Evolutionary conservation across 2,797 vertebrate genomes (phyloP), one percentile per base, ranked within the genome.

Genomic region (Myoxocephalus aenaeus): DNA sequence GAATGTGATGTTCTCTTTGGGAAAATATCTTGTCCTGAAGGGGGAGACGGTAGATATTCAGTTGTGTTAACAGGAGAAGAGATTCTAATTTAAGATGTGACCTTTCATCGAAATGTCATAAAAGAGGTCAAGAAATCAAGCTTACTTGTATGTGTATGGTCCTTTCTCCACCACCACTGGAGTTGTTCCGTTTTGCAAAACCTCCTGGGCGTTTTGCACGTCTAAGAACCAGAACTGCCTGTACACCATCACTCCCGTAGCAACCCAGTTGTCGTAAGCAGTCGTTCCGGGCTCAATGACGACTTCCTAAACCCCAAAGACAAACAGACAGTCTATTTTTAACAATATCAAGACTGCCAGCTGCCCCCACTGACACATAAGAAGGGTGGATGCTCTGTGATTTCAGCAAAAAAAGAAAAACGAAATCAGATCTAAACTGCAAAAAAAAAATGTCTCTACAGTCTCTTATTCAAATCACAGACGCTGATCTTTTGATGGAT

Each of bases 161-260:
- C 98, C 98, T 88, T 75, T 96, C 91, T 99, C 95, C 51, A 80
- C 34, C 2, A 99, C 82, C 53, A 86, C 75, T 61, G 98, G 96
- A 15, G 7, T 86, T 29, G 79, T 78, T 3, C 97, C 97, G 0
- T 89, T 1, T 0, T 73, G 0, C 3, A 93, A 0, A 4, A 99
- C 91, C 0, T 96, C 96, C 3, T 72, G 1, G 32, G 97, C 93
- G 82, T 99, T 99, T 75, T 87, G 79, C 18, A 99, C 95, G 0
- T 99, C 70, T 74, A 96, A 99, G 29, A 99, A 65, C 97, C 97
- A 99, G 93, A 99, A 97, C 88, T 99, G 95, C 53, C 97, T 94
- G 89, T 97, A 98, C 75, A 99, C 91, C 0, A 65, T 0, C 17
- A 78, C 94, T 69, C 95, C 97, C 5, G 96, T 77, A 25, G 96